Conservation (phyloP, 2,797 vertebrate species). For the Micromesistius poutassou region DNA sequence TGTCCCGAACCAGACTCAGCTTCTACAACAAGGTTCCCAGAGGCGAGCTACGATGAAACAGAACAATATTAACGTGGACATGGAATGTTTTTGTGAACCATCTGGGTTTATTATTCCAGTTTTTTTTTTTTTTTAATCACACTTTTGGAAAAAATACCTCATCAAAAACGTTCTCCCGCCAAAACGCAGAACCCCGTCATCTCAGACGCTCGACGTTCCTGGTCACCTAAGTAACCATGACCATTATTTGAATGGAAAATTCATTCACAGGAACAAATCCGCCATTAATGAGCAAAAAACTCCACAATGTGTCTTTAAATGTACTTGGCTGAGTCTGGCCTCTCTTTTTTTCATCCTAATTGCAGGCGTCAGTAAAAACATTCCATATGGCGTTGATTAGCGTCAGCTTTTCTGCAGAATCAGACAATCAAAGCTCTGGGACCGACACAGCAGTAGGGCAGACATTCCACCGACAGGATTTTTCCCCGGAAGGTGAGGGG, state of each 20-base stretch:
- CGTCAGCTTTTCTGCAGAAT: slow-evolving; percentile 9
- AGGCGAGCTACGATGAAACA: neutral
- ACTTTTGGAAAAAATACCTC: neutral
- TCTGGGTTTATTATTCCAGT: neutral
- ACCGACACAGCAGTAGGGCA: neutral
- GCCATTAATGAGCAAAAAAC: slow-evolving; percentile 39
- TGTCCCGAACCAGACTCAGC: neutral
- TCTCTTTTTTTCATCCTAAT: slow-evolving; percentile 33
- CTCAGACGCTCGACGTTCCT: neutral
- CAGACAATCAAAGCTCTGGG: slow-evolving; percentile 8
- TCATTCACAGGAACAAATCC: slow-evolving; percentile 48
- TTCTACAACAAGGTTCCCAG: neutral
- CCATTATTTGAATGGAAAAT: slow-evolving; percentile 41
- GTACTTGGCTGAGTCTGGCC: slow-evolving; percentile 27
- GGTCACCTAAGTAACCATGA: neutral
- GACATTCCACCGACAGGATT: slow-evolving; percentile 17
- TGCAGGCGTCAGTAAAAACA: slow-evolving; percentile 24
- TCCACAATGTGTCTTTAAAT: slow-evolving; percentile 37
- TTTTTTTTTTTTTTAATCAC: neutral
- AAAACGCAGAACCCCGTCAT: neutral
- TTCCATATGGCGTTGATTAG: slow-evolving; percentile 5
- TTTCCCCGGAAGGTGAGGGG: too few species aligned
- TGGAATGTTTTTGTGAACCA: neutral
- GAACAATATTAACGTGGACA: neutral
- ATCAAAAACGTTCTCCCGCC: neutral